These are phyloP conservation scores for Tiaroga cobitis DNA, from an alignment of 2,797 vertebrate genomes.

Conservation along the genomic window DNA sequence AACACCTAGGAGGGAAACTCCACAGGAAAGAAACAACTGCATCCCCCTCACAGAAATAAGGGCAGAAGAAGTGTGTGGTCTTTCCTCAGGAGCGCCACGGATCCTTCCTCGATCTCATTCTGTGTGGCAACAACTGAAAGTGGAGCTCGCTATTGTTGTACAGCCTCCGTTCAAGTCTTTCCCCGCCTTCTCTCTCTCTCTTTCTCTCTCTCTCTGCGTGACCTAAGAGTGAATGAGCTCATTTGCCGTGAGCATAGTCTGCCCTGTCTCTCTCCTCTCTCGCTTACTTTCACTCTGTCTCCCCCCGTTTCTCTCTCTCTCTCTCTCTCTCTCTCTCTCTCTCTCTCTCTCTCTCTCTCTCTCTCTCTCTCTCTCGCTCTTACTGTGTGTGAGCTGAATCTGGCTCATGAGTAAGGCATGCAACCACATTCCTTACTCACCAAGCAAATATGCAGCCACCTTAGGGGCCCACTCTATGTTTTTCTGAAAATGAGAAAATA, in stretches of 20 bases:
- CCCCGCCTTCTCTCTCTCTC: conserved; percentile 29
- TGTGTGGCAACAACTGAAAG: conserved; percentile 74
- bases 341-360: conserved; percentile 59
- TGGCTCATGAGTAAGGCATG: conserved; percentile 92
- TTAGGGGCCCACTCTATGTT: conserved; percentile 63
- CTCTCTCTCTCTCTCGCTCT: conserved; percentile 64
- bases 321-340: conserved; percentile 63
- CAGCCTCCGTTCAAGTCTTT: conserved; percentile 57
- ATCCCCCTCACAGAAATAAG: conserved; percentile 46
- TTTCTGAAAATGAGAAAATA: conserved; percentile 44
- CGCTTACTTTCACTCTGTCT: conserved; percentile 60
- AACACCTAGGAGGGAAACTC: conserved; percentile 4
- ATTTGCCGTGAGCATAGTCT: conserved; percentile 80
- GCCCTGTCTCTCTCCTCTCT: conserved; percentile 49
- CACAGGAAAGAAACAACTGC: conserved; percentile 54
- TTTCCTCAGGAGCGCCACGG: conserved; percentile 41
- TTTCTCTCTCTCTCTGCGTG: conserved; percentile 63
- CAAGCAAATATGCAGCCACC: conserved; percentile 87
- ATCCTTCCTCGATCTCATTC: conserved; percentile 67
- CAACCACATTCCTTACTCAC: conserved; percentile 94
- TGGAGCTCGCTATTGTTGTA: conserved; percentile 83
- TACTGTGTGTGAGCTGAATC: conserved; percentile 79
- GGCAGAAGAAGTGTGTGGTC: conserved; percentile 30
- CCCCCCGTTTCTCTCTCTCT: conserved; percentile 56
- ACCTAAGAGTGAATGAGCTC: conserved; percentile 83